Evolutionary conservation across 2,113 vertebrate genomes (phyloP).

Genomic region (Colinus virginianus): DNA sequence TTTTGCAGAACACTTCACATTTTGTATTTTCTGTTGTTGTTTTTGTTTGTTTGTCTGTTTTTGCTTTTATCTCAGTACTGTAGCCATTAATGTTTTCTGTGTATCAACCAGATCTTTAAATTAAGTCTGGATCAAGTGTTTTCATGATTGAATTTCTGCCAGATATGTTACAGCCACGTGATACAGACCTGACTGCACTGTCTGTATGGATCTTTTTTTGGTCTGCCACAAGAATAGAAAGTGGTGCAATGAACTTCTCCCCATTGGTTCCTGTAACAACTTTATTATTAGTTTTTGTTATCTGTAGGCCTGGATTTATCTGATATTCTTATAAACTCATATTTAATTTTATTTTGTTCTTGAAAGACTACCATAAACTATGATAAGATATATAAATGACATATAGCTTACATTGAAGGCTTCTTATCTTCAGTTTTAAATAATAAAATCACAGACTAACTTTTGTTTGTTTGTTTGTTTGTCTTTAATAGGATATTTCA

Average conservation of each 20-base stretch:
- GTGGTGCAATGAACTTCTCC: not conserved
- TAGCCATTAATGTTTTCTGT: not conserved
- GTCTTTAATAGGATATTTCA: conserved; percentile 60
- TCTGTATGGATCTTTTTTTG: not conserved
- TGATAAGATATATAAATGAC: not conserved
- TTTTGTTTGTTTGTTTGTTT: not conserved
- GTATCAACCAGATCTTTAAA: not conserved
- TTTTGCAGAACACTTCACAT: fast-evolving
- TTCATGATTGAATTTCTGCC: not conserved
- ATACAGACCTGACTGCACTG: not conserved
- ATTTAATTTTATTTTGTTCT: not conserved
- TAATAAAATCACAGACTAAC: not conserved
- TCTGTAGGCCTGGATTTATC: not conserved
- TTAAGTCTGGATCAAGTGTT: not conserved
- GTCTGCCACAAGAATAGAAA: not conserved
- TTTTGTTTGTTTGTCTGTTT: not conserved
- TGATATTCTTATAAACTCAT: not conserved
- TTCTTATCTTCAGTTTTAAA: not conserved
- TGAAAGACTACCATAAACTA: not conserved
- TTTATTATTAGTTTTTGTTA: not conserved
- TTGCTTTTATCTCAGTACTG: not conserved
- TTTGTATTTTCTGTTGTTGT: not conserved
- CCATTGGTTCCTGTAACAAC: not conserved
- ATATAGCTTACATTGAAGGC: not conserved
- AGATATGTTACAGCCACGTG: not conserved